A percentile compares a stretch with the other conserved stretches of the same genome.
Evolutionary conservation across 2,888 invertebrate genomes (phyloP).

Genomic region (Nymphalis c-album): DNA sequence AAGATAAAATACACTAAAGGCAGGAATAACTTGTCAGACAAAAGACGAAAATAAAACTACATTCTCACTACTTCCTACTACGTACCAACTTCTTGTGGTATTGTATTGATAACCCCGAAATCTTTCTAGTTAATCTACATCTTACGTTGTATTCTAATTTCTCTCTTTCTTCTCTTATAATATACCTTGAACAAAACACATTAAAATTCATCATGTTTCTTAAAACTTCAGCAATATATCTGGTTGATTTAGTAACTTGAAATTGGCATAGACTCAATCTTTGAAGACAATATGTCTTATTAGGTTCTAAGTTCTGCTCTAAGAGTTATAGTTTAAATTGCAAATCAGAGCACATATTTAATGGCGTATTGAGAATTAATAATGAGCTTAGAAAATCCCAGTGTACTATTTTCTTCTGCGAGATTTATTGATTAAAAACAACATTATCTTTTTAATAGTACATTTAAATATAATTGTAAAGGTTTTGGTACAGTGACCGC

Average conservation of each 20-base stretch:
- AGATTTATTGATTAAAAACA: neutral
- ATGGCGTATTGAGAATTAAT: slow-evolving; percentile 13
- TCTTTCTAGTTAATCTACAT: too few species aligned
- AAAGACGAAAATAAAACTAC: too few species aligned
- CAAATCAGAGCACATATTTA: slow-evolving; percentile 20
- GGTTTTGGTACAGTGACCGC: too few species aligned
- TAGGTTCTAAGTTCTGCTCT: slow-evolving; percentile 14
- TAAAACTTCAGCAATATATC: neutral
- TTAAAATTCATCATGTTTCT: neutral
- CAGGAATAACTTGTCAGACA: too few species aligned
- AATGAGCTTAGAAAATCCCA: slow-evolving; percentile 22
- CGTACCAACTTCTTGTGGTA: too few species aligned
- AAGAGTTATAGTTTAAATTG: slow-evolving; percentile 29
- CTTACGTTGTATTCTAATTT: too few species aligned
- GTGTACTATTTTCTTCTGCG: neutral
- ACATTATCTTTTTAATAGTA: neutral
- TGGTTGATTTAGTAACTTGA: slow-evolving; percentile 14
- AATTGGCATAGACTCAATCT: slow-evolving; percentile 25
- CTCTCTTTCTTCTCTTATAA: too few species aligned
- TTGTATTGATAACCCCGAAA: too few species aligned
- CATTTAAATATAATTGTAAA: too few species aligned
- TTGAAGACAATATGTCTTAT: slow-evolving; percentile 25
- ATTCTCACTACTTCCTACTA: too few species aligned
- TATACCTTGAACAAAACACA: neutral
- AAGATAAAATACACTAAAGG: too few species aligned